phyloP scores from a whole-genome alignment of 1,140 invertebrate genomes.

The Achatina immaculata region DNA sequence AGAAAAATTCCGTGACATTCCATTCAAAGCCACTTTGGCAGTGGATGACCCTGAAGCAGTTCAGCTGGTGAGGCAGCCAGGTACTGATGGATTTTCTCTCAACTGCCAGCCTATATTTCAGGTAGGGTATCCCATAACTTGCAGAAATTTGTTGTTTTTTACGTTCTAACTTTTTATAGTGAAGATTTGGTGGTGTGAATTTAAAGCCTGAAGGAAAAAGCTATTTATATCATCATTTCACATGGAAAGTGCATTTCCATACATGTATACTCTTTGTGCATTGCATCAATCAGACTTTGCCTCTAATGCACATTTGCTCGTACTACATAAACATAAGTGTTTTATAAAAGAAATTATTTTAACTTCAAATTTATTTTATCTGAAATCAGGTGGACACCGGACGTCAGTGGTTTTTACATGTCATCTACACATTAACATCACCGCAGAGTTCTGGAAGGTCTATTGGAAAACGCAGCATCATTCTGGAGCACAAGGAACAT shows the following conservation, averaged over 20 bases:
- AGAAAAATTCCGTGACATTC: slow-evolving; percentile 58
- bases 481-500: neutral
- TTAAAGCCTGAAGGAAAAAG: neutral
- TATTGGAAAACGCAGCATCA: slow-evolving; percentile 55
- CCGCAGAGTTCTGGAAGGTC: slow-evolving; percentile 48
- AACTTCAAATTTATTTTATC: too few relatives aligned
- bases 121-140: slow-evolving; percentile 53
- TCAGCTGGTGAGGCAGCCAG: slow-evolving; percentile 59
- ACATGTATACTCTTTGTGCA: too few relatives aligned
- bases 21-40: slow-evolving; percentile 66
- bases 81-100: slow-evolving; percentile 70
- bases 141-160: neutral
- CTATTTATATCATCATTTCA: neutral
- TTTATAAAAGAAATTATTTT: too few relatives aligned
- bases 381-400: slow-evolving; percentile 41
- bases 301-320: too few relatives aligned
- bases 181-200: neutral
- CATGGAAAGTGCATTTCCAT: neutral
- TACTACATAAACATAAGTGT: too few relatives aligned
- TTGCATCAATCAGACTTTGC: too few relatives aligned
- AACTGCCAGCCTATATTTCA: slow-evolving; percentile 69
- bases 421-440: slow-evolving; percentile 68
- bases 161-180: neutral
- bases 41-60: slow-evolving; percentile 59
- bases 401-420: slow-evolving; percentile 71